Percentiles rank a stretch among this genome's conserved stretches.
phyloP scores from a whole-genome alignment of 2,888 invertebrate genomes.

The Troides helena region DNA sequence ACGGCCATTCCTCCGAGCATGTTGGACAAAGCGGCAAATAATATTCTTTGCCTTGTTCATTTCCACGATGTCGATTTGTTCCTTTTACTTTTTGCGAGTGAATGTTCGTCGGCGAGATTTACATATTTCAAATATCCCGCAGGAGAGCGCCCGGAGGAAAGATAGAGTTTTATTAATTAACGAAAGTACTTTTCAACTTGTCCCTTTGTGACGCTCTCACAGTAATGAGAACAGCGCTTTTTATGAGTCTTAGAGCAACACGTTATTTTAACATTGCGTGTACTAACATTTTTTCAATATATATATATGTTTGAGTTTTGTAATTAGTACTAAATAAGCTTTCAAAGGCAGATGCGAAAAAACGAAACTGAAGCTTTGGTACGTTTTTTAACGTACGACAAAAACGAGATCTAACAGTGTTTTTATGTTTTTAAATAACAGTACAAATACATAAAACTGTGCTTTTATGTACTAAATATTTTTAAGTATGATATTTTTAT shows the following conservation, averaged over 20 bases:
- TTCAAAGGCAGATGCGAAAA: not conserved
- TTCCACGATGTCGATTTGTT: slow-evolving; percentile 24
- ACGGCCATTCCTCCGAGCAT: slow-evolving; percentile 11
- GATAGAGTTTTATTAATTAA: slow-evolving; percentile 30
- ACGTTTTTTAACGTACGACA: not conserved
- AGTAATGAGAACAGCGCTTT: slow-evolving; percentile 16
- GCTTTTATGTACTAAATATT: too few species aligned
- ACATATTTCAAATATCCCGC: slow-evolving; percentile 32
- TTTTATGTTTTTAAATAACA: not conserved
- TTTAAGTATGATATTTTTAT: too few species aligned
- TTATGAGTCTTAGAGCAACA: slow-evolving; percentile 7
- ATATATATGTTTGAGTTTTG: not conserved
- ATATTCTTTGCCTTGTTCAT: slow-evolving; percentile 27
- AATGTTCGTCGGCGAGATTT: slow-evolving; percentile 24
- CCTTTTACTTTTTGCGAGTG: slow-evolving; percentile 21
- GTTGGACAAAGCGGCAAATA: slow-evolving; percentile 19
- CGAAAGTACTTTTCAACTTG: slow-evolving; percentile 24
- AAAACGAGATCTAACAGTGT: not conserved
- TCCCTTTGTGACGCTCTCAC: slow-evolving; percentile 21
- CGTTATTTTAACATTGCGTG: slow-evolving; percentile 5
- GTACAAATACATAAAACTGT: too few species aligned
- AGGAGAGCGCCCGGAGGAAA: slow-evolving; percentile 18
- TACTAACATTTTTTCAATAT: too few species aligned
- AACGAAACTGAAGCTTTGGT: not conserved
- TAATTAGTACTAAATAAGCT: slow-evolving; percentile 1